A percentile compares a stretch with the other conserved stretches of the same genome.
Conservation (phyloP, 2,113 vertebrate genomes). For the Pan paniscus region DNA sequence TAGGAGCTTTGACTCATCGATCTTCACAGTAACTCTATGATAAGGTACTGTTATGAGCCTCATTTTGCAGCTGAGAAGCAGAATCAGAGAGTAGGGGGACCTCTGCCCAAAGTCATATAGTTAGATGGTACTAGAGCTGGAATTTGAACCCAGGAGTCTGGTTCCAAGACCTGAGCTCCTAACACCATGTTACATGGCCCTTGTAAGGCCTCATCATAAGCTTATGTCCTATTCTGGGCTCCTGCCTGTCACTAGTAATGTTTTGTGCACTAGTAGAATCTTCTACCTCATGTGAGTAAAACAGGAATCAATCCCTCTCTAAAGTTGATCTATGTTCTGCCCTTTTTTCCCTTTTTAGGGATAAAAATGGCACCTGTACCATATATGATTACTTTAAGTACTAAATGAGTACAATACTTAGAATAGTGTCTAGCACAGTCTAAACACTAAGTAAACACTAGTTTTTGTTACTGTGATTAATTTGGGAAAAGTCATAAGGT, state of each 20-base stretch:
- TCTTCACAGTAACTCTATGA: background rate
- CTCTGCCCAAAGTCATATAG: background rate
- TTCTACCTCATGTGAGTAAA: background rate
- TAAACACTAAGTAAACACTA: background rate
- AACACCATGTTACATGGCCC: background rate
- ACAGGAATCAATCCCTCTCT: background rate
- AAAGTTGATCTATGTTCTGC: background rate
- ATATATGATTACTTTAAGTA: background rate
- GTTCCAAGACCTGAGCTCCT: background rate
- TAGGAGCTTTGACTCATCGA: background rate
- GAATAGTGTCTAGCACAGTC: background rate
- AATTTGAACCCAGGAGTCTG: background rate
- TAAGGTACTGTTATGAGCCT: background rate
- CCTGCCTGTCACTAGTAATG: background rate
- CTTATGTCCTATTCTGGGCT: background rate
- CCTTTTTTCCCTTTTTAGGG: background rate
- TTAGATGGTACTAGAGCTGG: background rate
- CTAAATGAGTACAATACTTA: background rate
- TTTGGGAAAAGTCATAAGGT: background rate
- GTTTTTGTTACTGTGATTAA: background rate
- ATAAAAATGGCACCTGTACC: background rate
- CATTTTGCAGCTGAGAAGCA: background rate
- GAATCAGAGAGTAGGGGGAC: background rate
- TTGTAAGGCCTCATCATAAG: background rate
- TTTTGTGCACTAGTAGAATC: background rate